Base-by-base conservation (phyloP, 2,113 vertebrate species). In the Hippocampus mohnikei region DNA sequence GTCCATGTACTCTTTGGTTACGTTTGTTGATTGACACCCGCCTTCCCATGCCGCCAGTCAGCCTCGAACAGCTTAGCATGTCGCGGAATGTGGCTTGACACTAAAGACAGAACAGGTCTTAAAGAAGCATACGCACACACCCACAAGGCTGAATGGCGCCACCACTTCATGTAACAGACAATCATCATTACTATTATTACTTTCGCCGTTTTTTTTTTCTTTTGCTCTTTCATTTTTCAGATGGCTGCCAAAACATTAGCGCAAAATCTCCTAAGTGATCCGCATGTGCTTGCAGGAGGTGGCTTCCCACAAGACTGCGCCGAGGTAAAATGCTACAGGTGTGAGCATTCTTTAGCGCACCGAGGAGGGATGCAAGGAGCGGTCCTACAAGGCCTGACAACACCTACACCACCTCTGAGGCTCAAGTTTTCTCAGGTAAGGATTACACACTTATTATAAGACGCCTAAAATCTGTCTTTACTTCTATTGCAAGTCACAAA, bases 231-330 rank as follows among this genome's bases (percentile, higher is more conserved):
- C 76, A 86, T 90, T 86, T 83, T 74, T 80, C 70, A 81, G 63
- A 75, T 79, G 69, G 69, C 90, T 89, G 79, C 79, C 85, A 90
- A 83, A 90, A 90, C 87, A 89, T 76, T 81, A 76, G 65, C 80
- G 78, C 76, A 79, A 88, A 88, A 90, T 87, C 85, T 67, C 68
- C 79, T 66, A 63, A 73, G 72, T 60, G 75, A 91, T 91, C 85
- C 72, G 82, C 79, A 66, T 80, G 76, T 71, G 66, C 70, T 23
- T 46, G 76, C 80, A 76, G 69, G 82, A 46, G 71, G 76, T 71
- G 71, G 76, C 75, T 82, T 76, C 73, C 79, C 83, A 81, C 61
- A 63, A 78, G 72, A 66, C 77, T n/a, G 69, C 76, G 61, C 73
- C 70, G 53, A 69, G 70, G 76, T 80, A 61, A 78, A 76, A 79